Percentiles rank a stretch among this genome's conserved stretches.
phyloP scores from a whole-genome alignment of 2,888 invertebrate genomes.

The Deilephila porcellus region DNA sequence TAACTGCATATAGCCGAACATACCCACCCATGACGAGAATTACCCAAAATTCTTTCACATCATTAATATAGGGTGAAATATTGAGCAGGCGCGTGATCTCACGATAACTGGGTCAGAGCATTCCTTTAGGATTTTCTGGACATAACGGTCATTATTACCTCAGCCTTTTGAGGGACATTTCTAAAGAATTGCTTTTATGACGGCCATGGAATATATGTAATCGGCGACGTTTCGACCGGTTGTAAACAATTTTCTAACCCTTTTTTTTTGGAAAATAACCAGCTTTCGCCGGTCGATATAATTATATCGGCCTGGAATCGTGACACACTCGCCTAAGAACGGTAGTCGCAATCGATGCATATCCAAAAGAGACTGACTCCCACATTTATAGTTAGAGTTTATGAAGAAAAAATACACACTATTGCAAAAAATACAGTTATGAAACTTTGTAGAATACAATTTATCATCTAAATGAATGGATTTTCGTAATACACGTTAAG shows the following conservation, averaged over 20 bases:
- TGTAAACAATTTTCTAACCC: no score
- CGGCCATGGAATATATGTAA: neutral
- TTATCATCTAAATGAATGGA: conserved; percentile 6
- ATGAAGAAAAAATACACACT: neutral
- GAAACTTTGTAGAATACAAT: neutral
- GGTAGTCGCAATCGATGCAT: no score
- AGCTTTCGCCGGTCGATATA: no score
- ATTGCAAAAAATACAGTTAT: neutral
- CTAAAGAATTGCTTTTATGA: neutral
- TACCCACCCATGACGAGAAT: neutral
- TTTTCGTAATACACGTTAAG: neutral
- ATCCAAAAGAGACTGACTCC: no score
- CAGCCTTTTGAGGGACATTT: neutral
- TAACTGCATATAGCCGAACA: neutral
- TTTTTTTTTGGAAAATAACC: no score
- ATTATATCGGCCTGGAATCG: no score
- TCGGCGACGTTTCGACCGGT: no score
- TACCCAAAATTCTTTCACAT: conserved; percentile 17
- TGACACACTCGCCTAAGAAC: no score
- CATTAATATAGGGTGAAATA: conserved; percentile 19
- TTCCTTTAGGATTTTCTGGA: conserved; percentile 21
- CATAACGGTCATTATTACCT: conserved; percentile 3
- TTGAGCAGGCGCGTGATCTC: neutral
- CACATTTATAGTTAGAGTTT: neutral
- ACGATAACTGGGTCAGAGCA: neutral